phyloP scores from a whole-genome alignment of 1,140 invertebrate genomes.

The Phenacoccus solenopsis region DNA sequence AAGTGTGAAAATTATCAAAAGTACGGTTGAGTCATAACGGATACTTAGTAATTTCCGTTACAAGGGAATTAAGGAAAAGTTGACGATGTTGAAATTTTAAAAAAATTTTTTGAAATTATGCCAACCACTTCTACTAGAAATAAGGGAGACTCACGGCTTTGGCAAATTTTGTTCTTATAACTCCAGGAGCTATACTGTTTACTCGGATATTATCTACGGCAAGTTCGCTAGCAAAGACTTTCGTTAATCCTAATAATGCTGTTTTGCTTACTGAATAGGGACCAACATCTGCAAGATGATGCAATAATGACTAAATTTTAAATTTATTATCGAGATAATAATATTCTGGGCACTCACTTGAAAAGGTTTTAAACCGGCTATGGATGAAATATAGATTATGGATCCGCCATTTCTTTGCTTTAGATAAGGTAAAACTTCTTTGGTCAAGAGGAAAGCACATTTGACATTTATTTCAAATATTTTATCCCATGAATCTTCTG shows the following conservation, averaged over 20 bases:
- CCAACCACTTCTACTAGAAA: too few relatives aligned
- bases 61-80: too few relatives aligned
- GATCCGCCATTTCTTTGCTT: constrained; percentile 61
- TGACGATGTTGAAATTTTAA: too few relatives aligned
- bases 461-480: constrained; percentile 96
- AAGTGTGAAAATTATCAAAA: too few relatives aligned
- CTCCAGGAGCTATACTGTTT: constrained; percentile 84
- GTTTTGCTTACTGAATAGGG: constrained; percentile 93
- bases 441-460: constrained; percentile 69
- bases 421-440: constrained; percentile 75
- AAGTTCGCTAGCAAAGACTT: constrained; percentile 60
- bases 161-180: constrained; percentile 85
- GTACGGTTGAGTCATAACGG: too few relatives aligned
- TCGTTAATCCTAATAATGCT: constrained; percentile 73
- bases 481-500: constrained; percentile 81
- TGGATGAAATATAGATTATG: constrained; percentile 80
- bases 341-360: too few relatives aligned
- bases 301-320: too few relatives aligned
- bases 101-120: too few relatives aligned
- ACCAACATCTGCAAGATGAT: constrained; percentile 50
- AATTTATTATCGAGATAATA: too few relatives aligned
- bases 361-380: constrained; percentile 74
- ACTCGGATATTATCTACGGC: constrained; percentile 72
- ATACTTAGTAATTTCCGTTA: too few relatives aligned
- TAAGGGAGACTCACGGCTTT: constrained; percentile 57